Evolutionary conservation across 2,888 invertebrate species (phyloP), one percentile per base, ranked within the genome.

Genomic region (Macrophya alboannulata): DNA sequence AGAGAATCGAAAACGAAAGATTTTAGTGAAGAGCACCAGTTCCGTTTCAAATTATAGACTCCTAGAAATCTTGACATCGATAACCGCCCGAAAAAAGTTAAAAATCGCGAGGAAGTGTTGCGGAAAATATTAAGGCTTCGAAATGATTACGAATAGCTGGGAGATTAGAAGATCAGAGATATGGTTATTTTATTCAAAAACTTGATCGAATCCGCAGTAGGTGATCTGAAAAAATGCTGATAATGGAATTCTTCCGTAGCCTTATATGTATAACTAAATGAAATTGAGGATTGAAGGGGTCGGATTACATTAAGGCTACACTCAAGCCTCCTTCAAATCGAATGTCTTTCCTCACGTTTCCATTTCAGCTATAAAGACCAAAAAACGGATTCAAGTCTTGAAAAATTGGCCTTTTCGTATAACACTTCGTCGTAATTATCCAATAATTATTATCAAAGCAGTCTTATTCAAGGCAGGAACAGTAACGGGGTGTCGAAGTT

Each of bases 181-280:
- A 62, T 17, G 68, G 68, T 68, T 37, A 68, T 37, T 68, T 68
- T 68, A 31, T 31, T 68, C 17, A 37, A 31, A 68, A 68, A 37
- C 6, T 25, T 31, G 15, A 68, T 68, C 68, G 68, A 68, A 31
- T 62, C 25, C 9, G 12, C 12, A 62, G 62, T 62, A 31, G 12
- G n/a, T n/a, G n/a, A n/a, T 31, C 5, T 25, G 8, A 55, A 55
- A 55, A 55, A 55, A 55, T n/a, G 55, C 55, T 6, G 55, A 55
- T 2, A 25, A 62, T 25, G 25, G 25, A 21, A 31, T 12, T 62
- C 25, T 62, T 2, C 62, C 4, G 4, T 25, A 9, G 25, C 25
- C 62, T 62, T n/a, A 25, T 62, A 25, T 31, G 62, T 8, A 55
- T 62, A 62, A 4, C 25, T 62, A 25, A 62, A 21, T 62, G 25